Evolutionary conservation across 2,888 invertebrate species (phyloP), one percentile per base, ranked within the genome.

Genomic region (Zhengitettix transpicula): DNA sequence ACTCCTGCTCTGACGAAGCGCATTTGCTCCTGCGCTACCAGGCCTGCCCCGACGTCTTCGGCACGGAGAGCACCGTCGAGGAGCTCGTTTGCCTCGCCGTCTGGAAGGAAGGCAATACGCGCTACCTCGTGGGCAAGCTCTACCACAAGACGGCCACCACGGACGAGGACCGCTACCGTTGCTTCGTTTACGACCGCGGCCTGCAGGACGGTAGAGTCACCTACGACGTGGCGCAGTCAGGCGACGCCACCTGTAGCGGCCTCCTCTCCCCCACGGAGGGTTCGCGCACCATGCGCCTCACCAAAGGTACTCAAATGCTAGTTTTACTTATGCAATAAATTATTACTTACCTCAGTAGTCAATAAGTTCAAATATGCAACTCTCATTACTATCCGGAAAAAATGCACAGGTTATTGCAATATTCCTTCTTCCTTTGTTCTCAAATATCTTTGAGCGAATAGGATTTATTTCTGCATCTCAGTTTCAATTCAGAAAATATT

Each of bases 1-100:
- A 94, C 73, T 88, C 90, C 69, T 96, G 95, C 74, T 94, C 94
- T 0, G 93, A 95, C 72, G 89, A 93, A 69, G 92, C 91, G 65
- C 81, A 89, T 65, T 79, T 95, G 58, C 80, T 94, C 65, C 84
- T 96, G 70, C 88, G 88, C 73, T 95, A 93, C 74, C 93, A 94
- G 72, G 93, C 93, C 9, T 96, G 96, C 72, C 91, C 91, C 15
- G 93, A 94, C 74, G 87, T 94, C 9, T 82, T 84, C 66, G 91
- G 89, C 58, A 89, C 93, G 0, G 94, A 94, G 71, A 92, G 70
- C 70, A 16, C 69, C 88, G 89, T 85, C 57, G 89, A 90, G 69
- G 88, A 89, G 73, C 72, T 90, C 59, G 83, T 87, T 55, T 90
- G 90, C 71, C 73, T 90, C 60, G 90, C 89, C 5, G 81, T 82